A percentile compares a stretch with the other conserved stretches of the same genome.
Evolutionary conservation across 2,113 vertebrate species (phyloP).

Genomic region (Bubalus kerabau): DNA sequence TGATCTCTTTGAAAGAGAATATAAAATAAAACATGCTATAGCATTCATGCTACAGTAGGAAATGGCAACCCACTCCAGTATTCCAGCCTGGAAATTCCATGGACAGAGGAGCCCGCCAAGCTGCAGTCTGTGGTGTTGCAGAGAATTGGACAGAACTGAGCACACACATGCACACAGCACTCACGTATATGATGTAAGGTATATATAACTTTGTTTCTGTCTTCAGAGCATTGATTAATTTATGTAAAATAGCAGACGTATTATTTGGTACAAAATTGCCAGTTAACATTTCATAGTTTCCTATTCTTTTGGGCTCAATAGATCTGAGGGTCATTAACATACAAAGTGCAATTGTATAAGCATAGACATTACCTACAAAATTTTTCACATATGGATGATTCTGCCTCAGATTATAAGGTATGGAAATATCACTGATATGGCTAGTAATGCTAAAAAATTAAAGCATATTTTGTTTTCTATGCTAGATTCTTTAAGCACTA

Average conservation of each 20-base stretch:
- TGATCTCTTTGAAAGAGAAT: not conserved
- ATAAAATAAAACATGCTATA: not conserved
- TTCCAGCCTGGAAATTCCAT: not conserved
- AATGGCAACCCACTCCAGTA: not conserved
- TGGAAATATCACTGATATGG: not conserved
- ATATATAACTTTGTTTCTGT: not conserved
- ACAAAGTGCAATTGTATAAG: not conserved
- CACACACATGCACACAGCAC: not conserved
- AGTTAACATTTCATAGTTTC: not conserved
- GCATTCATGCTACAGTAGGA: not conserved
- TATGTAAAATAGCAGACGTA: not conserved
- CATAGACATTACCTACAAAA: not conserved
- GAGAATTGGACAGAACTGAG: not conserved
- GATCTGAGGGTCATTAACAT: not conserved
- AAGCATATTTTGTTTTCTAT: not conserved
- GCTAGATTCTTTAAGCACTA: not conserved
- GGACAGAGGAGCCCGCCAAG: not conserved
- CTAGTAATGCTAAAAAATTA: not conserved
- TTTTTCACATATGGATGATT: not conserved
- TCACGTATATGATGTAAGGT: not conserved
- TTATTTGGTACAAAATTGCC: not conserved
- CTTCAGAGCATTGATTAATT: not conserved
- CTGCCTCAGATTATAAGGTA: not conserved
- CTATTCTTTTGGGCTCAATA: not conserved
- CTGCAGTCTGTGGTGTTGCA: not conserved